A percentile compares a stretch with the other conserved stretches of the same genome.
Evolutionary conservation across 1,140 invertebrate genomes (phyloP).

Genomic region (Cydia strobilella): DNA sequence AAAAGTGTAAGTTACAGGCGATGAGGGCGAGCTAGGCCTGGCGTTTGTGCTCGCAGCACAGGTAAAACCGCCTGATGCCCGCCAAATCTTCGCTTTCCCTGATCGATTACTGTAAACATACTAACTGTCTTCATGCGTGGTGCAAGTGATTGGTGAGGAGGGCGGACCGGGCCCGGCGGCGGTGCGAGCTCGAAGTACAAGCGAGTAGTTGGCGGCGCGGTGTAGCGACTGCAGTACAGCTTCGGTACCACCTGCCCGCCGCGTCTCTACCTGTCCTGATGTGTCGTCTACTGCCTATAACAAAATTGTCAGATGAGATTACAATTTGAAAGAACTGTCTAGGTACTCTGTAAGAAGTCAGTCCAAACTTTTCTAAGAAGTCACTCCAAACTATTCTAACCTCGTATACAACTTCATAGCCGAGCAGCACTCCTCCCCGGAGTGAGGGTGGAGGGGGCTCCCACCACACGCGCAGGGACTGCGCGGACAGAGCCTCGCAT

Average conservation of each 20-base stretch:
- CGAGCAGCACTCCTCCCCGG: slow-evolving; percentile 63
- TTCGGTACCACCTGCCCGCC: slow-evolving; percentile 80
- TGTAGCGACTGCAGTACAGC: slow-evolving; percentile 85
- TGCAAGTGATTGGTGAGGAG: slow-evolving; percentile 86
- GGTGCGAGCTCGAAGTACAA: slow-evolving; percentile 90
- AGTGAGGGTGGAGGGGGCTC: slow-evolving; percentile 66
- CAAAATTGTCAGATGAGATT: not conserved
- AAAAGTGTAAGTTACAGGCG: too few relatives aligned
- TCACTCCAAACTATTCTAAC: slow-evolving; percentile 39
- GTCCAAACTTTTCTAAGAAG: slow-evolving; percentile 34
- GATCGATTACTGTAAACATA: not conserved
- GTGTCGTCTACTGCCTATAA: slow-evolving; percentile 50
- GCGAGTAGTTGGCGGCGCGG: slow-evolving; percentile 89
- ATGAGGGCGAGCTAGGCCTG: too few relatives aligned
- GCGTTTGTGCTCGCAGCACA: too few relatives aligned
- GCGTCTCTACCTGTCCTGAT: slow-evolving; percentile 55
- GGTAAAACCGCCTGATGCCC: too few relatives aligned
- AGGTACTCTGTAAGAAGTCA: not conserved
- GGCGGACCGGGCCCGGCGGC: slow-evolving; percentile 89
- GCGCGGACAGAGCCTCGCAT: slow-evolving; percentile 87
- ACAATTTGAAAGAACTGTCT: not conserved
- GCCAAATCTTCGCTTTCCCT: not conserved
- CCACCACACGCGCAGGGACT: slow-evolving; percentile 92
- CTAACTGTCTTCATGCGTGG: slow-evolving; percentile 88
- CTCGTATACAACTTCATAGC: slow-evolving; percentile 71